phyloP scores from a whole-genome alignment of 2,888 invertebrate genomes.

The Chymomyza caudatula region DNA sequence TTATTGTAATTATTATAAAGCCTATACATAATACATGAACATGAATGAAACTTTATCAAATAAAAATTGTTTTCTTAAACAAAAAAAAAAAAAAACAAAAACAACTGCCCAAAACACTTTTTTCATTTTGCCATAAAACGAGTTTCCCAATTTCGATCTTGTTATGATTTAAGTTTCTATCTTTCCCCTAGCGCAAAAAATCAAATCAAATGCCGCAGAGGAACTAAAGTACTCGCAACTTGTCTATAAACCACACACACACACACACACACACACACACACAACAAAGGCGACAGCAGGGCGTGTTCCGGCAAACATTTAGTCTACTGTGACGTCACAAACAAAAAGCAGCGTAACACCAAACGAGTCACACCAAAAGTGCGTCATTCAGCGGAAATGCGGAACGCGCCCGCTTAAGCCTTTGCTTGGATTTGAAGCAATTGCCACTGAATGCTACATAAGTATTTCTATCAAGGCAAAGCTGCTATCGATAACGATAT shows the following conservation, averaged over 20 bases:
- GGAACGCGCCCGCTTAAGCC: too few relatives aligned
- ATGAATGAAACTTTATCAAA: slow-evolving; percentile 68
- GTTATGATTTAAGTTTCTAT: slow-evolving; percentile 30
- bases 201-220: slow-evolving; percentile 41
- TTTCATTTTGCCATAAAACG: slow-evolving; percentile 45
- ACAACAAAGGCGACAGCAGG: too few relatives aligned
- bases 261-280: slow-evolving; percentile 13
- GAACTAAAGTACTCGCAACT: slow-evolving; percentile 67
- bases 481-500: too few relatives aligned
- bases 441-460: too few relatives aligned
- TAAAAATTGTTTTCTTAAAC: slow-evolving; percentile 66
- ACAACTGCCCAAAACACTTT: slow-evolving; percentile 46
- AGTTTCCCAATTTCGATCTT: slow-evolving; percentile 10
- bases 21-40: slow-evolving; percentile 58
- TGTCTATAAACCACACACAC: slow-evolving; percentile 13
- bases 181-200: slow-evolving; percentile 13
- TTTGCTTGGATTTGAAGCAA: neutral
- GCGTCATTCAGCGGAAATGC: too few relatives aligned
- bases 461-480: too few relatives aligned
- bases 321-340: too few relatives aligned
- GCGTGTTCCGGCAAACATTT: neutral
- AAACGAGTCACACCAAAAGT: too few relatives aligned
- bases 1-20: slow-evolving; percentile 45
- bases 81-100: slow-evolving; percentile 54
- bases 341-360: too few relatives aligned